These are phyloP conservation scores for Lates calcarifer DNA, from an alignment of 2,113 vertebrate genomes.

Conservation along the genomic window DNA sequence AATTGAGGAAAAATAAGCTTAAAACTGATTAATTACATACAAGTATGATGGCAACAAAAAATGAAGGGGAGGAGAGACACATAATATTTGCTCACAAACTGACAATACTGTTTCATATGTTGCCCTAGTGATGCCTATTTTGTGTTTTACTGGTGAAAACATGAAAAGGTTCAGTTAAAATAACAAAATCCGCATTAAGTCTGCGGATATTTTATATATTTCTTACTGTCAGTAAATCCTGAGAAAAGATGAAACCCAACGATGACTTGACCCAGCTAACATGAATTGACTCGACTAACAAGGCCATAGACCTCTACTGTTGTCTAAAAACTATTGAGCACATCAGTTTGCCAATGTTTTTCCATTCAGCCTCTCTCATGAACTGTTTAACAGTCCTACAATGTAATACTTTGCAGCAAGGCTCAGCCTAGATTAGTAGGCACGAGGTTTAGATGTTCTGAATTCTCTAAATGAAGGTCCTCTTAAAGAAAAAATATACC, in stretches of 20 bases:
- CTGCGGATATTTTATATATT: too few relatives aligned
- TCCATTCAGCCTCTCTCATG: background rate
- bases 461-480: background rate
- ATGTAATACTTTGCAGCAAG: background rate
- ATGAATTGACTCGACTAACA: too few relatives aligned
- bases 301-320: too few relatives aligned
- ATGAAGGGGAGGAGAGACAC: background rate
- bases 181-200: background rate
- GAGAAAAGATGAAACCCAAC: too few relatives aligned
- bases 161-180: background rate
- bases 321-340: background rate
- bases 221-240: too few relatives aligned
- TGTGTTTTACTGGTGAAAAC: background rate
- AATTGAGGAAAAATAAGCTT: background rate
- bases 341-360: too few relatives aligned
- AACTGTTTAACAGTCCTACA: background rate
- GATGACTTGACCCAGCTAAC: too few relatives aligned
- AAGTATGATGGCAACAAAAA: background rate
- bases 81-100: background rate
- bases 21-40: background rate
- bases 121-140: background rate
- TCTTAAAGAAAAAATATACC: background rate
- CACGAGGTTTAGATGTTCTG: background rate
- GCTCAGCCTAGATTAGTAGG: background rate
- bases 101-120: background rate